These are phyloP conservation scores for Steinernema carpocapsae DNA, from an alignment of 2,888 invertebrate genomes.

Conservation along the genomic window DNA sequence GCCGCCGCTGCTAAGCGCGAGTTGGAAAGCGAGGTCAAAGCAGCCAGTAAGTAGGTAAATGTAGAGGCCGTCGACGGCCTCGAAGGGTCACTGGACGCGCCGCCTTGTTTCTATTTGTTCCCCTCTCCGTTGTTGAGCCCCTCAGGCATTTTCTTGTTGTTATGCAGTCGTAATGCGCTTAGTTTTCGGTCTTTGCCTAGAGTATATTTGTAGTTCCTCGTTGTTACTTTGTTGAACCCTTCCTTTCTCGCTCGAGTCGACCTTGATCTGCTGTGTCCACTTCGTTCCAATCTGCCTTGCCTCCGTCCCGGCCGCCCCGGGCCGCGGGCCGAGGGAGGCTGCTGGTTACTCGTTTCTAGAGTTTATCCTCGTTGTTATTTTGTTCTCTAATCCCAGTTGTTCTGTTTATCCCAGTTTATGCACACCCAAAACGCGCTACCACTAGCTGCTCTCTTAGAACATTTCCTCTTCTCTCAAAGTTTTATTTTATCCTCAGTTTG, in stretches of 20 bases:
- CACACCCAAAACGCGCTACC: background rate
- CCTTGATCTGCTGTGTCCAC: constrained; percentile 12
- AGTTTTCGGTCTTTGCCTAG: constrained; percentile 21
- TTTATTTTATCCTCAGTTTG: constrained; percentile 8
- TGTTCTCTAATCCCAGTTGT: background rate
- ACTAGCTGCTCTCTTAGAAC: background rate
- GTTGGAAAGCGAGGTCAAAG: background rate
- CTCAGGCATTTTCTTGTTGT: constrained; percentile 1
- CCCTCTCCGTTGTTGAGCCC: constrained; percentile 11
- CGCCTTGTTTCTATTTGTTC: constrained; percentile 9
- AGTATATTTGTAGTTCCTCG: constrained; percentile 3
- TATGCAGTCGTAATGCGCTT: constrained; percentile 24
- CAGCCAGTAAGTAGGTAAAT: background rate
- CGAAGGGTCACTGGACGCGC: background rate
- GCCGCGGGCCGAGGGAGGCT: background rate
- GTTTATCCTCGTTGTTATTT: constrained; percentile 19
- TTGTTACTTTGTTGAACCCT: constrained; percentile 18
- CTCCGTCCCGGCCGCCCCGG: background rate
- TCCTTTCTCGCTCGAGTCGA: constrained; percentile 20
- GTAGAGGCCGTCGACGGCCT: background rate
- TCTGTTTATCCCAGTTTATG: background rate
- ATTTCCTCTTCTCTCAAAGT: background rate
- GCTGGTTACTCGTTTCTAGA: constrained; percentile 15
- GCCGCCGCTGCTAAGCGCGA: constrained; percentile 6
- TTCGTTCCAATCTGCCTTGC: background rate